These are phyloP conservation scores for Zonitis immaculata DNA, from an alignment of 2,888 invertebrate species.

Conservation along the genomic window DNA sequence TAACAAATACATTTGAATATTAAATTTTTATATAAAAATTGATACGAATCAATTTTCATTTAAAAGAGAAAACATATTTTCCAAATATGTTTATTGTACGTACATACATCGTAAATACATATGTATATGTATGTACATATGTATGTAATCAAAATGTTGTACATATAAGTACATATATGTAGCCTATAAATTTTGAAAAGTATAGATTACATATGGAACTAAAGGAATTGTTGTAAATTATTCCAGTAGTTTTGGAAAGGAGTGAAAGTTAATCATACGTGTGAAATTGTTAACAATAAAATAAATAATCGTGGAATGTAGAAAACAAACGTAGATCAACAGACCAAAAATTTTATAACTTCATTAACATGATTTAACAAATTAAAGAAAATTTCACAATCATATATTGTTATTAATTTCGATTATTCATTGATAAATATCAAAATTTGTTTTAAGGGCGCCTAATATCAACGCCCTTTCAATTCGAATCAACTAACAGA, in stretches of 20 bases:
- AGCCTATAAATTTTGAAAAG: too few species aligned
- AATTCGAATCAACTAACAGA: neutral
- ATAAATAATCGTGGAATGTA: neutral
- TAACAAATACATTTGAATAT: neutral
- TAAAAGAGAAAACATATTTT: slow-evolving; percentile 1
- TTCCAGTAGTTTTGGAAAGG: neutral
- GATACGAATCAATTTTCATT: neutral
- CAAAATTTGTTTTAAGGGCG: neutral
- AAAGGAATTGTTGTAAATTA: neutral
- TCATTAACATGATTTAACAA: too few species aligned
- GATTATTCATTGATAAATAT: too few species aligned
- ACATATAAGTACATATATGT: too few species aligned
- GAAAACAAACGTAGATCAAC: neutral
- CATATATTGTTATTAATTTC: neutral
- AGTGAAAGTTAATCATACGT: slow-evolving; percentile 5
- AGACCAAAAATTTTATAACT: neutral
- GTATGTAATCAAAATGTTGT: too few species aligned
- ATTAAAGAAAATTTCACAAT: neutral
- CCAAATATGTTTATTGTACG: too few species aligned
- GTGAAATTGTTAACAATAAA: slow-evolving; percentile 4
- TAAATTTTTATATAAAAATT: neutral
- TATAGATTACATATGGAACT: neutral
- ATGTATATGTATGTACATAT: too few species aligned
- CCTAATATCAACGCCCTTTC: neutral
- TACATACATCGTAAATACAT: too few species aligned